Conservation (phyloP, 1,140 invertebrate species). For the Homarus americanus region DNA sequence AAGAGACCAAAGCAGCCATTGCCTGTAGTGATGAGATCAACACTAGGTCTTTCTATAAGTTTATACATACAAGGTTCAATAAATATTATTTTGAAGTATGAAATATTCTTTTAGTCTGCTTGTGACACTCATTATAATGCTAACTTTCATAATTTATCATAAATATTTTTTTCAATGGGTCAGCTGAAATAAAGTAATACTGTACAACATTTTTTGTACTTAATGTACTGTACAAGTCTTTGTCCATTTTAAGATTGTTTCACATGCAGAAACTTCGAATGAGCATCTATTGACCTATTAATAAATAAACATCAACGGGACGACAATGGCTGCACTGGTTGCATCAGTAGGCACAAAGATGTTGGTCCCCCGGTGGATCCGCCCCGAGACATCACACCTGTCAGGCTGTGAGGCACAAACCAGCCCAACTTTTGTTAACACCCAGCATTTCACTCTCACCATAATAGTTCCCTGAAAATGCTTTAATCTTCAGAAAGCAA, state of each 20-base stretch:
- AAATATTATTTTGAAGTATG: background rate
- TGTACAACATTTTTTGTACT: background rate
- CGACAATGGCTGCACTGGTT: conserved; percentile 36
- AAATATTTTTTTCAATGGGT: background rate
- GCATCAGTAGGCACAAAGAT: conserved; percentile 55
- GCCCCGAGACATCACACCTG: conserved; percentile 35
- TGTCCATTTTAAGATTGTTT: background rate
- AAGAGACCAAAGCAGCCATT: conserved; percentile 48
- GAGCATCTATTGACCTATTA: background rate
- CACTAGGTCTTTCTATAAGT: background rate
- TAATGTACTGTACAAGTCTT: background rate
- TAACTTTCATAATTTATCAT: background rate
- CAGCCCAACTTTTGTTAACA: conserved; percentile 2
- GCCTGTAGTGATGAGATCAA: conserved; percentile 31
- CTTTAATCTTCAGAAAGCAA: background rate
- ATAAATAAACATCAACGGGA: conserved; percentile 10
- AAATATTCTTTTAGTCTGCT: background rate
- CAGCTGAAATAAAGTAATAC: background rate
- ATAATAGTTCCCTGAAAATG: background rate
- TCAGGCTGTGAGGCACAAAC: conserved; percentile 19
- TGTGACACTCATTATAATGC: background rate
- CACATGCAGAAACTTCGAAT: background rate
- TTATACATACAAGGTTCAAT: background rate
- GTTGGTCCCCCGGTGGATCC: conserved; percentile 44
- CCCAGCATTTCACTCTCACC: background rate